Base-by-base conservation (phyloP, 2,888 invertebrate species). In the Selenia dentaria region DNA sequence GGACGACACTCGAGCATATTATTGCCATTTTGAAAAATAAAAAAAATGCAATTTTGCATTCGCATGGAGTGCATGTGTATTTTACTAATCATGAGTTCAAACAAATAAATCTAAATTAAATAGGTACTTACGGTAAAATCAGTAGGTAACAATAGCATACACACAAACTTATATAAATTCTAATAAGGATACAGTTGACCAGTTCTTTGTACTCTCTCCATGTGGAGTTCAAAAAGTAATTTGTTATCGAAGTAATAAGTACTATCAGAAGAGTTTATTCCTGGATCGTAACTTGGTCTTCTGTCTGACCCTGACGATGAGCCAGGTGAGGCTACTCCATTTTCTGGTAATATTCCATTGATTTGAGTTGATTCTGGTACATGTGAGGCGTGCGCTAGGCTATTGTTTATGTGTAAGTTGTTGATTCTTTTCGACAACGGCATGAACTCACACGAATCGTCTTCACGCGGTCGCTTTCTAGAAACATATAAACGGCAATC, bases 371-470 rank as follows among this genome's bases (percentile, higher is more conserved):
- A 55, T 54, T 79, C 79, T 66, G 74, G 74, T 25, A 68, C 62
- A 57, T 78, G 80, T 42, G 69, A 56, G 5, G 37, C 39, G 3
- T 50, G 34, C 11, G 69, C 63, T 22, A 89, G 70, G 55, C 79
- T 92, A 74, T 92, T 93, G 73, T 95, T 95, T 63, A 96, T 94
- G 70, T 97, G 96, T 37, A 97, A 92, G 87, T 97, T 97, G 78
- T 97, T 97, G 64, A 97, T 97, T 70, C 97, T 92, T 80, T 97
- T 97, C 8, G 97, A 97, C 38, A 97, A 83, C 39, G 97, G 97
- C 92, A 96, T 95, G 67, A 96, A 97, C 70, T 97, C 97, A 67
- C 92, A 92, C 24, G 92, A 91, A 60, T 96, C 96, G 68, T 96
- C 95, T 71, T 94, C 94, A 48, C 96, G 92, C 35, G 93, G 92